Percentiles rank a stretch among this genome's conserved stretches.
Conservation (phyloP, 2,113 vertebrate genomes). For the Gnathonemus longibarbis region DNA sequence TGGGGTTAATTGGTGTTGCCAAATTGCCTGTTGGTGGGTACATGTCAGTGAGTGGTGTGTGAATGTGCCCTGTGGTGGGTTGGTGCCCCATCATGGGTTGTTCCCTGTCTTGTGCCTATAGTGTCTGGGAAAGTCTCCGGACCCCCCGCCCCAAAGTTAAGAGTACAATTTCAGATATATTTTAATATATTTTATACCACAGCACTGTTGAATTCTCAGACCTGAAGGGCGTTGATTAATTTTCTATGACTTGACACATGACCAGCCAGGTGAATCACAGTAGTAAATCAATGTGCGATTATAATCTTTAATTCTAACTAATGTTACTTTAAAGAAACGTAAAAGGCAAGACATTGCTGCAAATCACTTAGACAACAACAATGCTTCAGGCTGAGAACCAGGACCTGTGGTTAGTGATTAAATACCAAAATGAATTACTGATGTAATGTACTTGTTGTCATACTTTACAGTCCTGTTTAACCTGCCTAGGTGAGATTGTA, state of each 20-base stretch:
- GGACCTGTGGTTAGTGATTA: background rate
- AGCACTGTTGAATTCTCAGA: background rate
- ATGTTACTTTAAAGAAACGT: background rate
- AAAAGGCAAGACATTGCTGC: background rate
- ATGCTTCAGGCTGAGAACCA: background rate
- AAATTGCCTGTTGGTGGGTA: background rate
- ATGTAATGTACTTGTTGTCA: background rate
- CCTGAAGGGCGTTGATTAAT: background rate
- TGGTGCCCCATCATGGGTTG: background rate
- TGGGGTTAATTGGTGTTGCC: background rate
- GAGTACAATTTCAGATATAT: background rate
- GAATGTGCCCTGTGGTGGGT: background rate
- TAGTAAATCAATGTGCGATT: background rate
- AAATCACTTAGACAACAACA: background rate
- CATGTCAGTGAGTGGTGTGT: background rate
- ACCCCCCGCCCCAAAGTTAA: background rate
- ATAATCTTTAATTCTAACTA: background rate
- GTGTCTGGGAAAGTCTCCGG: background rate
- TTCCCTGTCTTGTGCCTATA: background rate
- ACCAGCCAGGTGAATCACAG: background rate
- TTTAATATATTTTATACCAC: background rate
- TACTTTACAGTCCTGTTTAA: background rate
- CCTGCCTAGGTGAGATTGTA: background rate
- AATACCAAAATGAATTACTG: background rate
- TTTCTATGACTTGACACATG: background rate